A percentile compares a stretch with the other conserved stretches of the same genome.
These are phyloP conservation scores for Amniataba percoides DNA, from an alignment of 2,797 vertebrate genomes.

Conservation along the genomic window DNA sequence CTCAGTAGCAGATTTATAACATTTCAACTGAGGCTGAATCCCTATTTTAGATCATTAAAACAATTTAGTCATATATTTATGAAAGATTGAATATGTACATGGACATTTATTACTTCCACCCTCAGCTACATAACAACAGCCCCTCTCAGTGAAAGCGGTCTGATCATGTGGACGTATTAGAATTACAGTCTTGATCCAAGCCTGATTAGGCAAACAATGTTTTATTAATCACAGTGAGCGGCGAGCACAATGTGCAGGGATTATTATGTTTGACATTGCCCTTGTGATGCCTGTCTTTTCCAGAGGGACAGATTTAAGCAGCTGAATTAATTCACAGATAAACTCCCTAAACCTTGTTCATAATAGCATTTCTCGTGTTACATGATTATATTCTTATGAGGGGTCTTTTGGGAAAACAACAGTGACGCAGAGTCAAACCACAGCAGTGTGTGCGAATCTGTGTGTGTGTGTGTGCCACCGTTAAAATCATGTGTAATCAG, in stretches of 20 bases:
- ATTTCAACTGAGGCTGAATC: background rate
- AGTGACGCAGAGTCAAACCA: constrained; percentile 47
- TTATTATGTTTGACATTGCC: constrained; percentile 46
- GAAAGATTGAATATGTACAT: background rate
- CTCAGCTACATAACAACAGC: constrained; percentile 24
- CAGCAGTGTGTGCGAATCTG: constrained; percentile 12
- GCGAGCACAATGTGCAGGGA: constrained; percentile 32
- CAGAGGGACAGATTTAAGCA: constrained; percentile 48
- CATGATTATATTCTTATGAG: constrained; percentile 26
- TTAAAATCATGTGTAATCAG: constrained; percentile 69
- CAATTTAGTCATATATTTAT: background rate
- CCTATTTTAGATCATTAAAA: background rate
- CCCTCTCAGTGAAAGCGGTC: constrained; percentile 19
- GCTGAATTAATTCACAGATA: constrained; percentile 35
- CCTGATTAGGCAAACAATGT: constrained; percentile 56
- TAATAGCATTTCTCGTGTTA: constrained; percentile 20
- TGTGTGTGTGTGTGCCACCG: background rate
- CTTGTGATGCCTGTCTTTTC: constrained; percentile 54
- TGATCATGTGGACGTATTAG: constrained; percentile 45
- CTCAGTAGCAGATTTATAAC: background rate
- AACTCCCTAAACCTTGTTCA: constrained; percentile 31
- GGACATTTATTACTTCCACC: background rate
- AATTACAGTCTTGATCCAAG: constrained; percentile 41
- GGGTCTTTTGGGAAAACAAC: constrained; percentile 36
- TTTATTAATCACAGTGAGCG: constrained; percentile 37